These are phyloP conservation scores for Eilema griseolum DNA, from an alignment of 2,888 invertebrate species.

Conservation along the genomic window DNA sequence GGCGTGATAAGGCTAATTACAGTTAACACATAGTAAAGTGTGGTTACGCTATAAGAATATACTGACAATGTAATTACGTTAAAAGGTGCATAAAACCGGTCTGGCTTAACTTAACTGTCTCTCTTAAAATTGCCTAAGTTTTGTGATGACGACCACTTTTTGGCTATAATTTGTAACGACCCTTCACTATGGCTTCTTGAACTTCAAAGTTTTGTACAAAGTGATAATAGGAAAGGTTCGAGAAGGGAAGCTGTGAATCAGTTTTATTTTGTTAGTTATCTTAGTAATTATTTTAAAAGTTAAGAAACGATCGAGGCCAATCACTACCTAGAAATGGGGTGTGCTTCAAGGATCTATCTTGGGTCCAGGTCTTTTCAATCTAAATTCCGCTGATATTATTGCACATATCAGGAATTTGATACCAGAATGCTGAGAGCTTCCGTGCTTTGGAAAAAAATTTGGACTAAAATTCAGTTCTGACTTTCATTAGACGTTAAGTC, in stretches of 20 bases:
- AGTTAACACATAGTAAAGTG: background rate
- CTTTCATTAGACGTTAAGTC: too few relatives aligned
- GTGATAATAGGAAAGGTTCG: background rate
- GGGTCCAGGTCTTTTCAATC: too few relatives aligned
- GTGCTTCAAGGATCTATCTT: too few relatives aligned
- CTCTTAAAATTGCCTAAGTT: constrained; percentile 13
- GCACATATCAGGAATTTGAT: too few relatives aligned
- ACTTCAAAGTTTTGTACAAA: constrained; percentile 6
- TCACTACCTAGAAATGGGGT: too few relatives aligned
- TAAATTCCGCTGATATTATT: too few relatives aligned
- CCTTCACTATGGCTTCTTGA: background rate
- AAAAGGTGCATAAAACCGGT: constrained; percentile 14
- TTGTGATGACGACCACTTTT: constrained; percentile 12
- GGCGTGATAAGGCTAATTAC: too few relatives aligned
- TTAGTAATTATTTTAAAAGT: too few relatives aligned
- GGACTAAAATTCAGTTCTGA: too few relatives aligned
- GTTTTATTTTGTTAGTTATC: background rate
- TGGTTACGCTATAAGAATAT: constrained; percentile 8
- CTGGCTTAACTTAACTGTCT: constrained; percentile 3
- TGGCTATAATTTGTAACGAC: constrained; percentile 7
- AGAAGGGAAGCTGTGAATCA: background rate
- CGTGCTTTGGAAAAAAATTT: too few relatives aligned
- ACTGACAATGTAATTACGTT: constrained; percentile 17
- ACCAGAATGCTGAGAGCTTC: too few relatives aligned
- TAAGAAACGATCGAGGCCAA: too few relatives aligned